phyloP scores from a whole-genome alignment of 2,113 vertebrate genomes.

The Delphinapterus leucas region DNA sequence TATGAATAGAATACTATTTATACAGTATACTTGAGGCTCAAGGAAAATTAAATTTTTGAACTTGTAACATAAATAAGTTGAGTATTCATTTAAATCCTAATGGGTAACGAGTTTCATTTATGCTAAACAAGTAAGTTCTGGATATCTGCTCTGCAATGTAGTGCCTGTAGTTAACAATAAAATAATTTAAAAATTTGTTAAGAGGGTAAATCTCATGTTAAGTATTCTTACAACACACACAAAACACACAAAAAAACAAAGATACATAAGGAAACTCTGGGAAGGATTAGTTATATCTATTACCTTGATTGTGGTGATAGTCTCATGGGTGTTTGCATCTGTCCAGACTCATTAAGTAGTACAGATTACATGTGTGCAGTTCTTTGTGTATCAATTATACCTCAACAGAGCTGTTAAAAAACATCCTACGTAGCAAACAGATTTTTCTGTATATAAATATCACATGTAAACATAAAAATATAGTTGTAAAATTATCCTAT shows the following conservation, averaged over 20 bases:
- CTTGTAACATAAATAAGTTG: neutral
- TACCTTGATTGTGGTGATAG: neutral
- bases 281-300: neutral
- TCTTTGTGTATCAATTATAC: neutral
- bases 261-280: neutral
- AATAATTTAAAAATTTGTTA: neutral
- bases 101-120: neutral
- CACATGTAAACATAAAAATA: neutral
- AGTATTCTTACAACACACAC: neutral
- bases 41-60: neutral
- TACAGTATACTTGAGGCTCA: neutral
- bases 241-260: neutral
- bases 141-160: neutral
- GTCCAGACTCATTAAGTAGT: neutral
- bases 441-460: neutral
- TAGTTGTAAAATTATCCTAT: neutral
- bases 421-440: neutral
- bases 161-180: neutral
- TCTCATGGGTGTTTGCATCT: neutral
- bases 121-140: neutral
- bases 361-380: neutral
- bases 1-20: neutral
- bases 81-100: neutral
- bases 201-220: neutral
- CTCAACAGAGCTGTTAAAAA: neutral